Evolutionary conservation across 1,140 invertebrate species (phyloP).

Genomic region (Piezodorus guildinii): DNA sequence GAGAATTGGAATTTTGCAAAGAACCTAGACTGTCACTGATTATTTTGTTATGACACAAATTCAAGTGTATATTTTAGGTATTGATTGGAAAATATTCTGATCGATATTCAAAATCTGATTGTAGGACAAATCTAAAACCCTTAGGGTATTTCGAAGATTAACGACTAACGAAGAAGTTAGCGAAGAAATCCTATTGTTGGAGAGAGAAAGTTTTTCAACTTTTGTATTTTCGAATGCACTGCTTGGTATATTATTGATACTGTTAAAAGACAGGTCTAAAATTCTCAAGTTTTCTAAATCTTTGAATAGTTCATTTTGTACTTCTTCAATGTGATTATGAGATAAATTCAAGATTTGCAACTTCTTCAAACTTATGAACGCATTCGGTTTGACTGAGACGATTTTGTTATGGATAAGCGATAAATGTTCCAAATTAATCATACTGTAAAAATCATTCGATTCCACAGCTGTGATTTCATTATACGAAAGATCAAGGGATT

Average conservation of each 20-base stretch:
- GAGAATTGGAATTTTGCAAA: constrained; percentile 64
- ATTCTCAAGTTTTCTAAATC: constrained; percentile 61
- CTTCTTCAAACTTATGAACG: constrained; percentile 57
- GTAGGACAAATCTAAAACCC: constrained; percentile 60
- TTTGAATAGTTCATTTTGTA: constrained; percentile 68
- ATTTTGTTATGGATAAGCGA: constrained; percentile 63
- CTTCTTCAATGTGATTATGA: constrained; percentile 57
- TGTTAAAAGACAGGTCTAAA: constrained; percentile 62
- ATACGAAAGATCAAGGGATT: constrained; percentile 55
- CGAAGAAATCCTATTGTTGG: constrained; percentile 61
- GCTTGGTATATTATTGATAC: constrained; percentile 57
- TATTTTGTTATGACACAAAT: constrained; percentile 67
- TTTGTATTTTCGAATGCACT: constrained; percentile 68
- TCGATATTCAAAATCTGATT: constrained; percentile 79
- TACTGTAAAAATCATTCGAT: constrained; percentile 53
- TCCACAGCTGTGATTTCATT: constrained; percentile 61
- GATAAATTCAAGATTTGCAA: constrained; percentile 69
- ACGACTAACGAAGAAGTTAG: constrained; percentile 56
- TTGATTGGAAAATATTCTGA: constrained; percentile 71
- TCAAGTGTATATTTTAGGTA: constrained; percentile 61
- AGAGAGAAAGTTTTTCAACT: constrained; percentile 66
- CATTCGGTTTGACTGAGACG: constrained; percentile 51
- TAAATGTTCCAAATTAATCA: constrained; percentile 58
- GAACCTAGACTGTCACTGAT: constrained; percentile 78
- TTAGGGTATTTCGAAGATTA: constrained; percentile 58